These are phyloP conservation scores for Dasypogon diadema DNA, from an alignment of 2,888 invertebrate species.

Conservation along the genomic window DNA sequence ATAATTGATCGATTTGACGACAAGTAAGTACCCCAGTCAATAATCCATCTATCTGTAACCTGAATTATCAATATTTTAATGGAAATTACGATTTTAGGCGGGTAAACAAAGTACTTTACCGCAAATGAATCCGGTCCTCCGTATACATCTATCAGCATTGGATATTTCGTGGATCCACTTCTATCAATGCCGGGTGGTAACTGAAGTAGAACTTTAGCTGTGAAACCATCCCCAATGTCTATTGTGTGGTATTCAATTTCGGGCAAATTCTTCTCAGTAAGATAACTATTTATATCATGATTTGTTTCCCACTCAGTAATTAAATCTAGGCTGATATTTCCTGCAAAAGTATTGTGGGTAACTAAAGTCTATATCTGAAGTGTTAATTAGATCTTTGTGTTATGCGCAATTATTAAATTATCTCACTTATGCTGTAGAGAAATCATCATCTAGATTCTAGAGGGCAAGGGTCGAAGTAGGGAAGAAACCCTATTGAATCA, in stretches of 20 bases:
- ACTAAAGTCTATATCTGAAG: background rate
- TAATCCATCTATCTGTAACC: constrained; percentile 76
- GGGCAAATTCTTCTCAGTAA: constrained; percentile 72
- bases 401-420: too few species aligned
- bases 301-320: constrained; percentile 77
- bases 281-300: constrained; percentile 69
- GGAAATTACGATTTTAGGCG: background rate
- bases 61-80: constrained; percentile 49
- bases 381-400: background rate
- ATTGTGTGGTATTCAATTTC: constrained; percentile 73
- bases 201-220: constrained; percentile 80
- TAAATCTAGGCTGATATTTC: background rate
- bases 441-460: too few species aligned
- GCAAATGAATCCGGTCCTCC: constrained; percentile 92
- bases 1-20: constrained; percentile 86
- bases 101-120: constrained; percentile 72
- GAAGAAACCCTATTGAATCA: too few species aligned
- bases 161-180: constrained; percentile 78
- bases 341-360: background rate
- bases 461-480: too few species aligned
- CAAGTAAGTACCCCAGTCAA: constrained; percentile 91
- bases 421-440: too few species aligned
- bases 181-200: constrained; percentile 79
- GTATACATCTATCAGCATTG: constrained; percentile 88
- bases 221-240: constrained; percentile 74